A percentile compares a stretch with the other conserved stretches of the same genome.
Evolutionary conservation across 2,113 vertebrate genomes (phyloP).

Genomic region (Synchiropus splendidus): DNA sequence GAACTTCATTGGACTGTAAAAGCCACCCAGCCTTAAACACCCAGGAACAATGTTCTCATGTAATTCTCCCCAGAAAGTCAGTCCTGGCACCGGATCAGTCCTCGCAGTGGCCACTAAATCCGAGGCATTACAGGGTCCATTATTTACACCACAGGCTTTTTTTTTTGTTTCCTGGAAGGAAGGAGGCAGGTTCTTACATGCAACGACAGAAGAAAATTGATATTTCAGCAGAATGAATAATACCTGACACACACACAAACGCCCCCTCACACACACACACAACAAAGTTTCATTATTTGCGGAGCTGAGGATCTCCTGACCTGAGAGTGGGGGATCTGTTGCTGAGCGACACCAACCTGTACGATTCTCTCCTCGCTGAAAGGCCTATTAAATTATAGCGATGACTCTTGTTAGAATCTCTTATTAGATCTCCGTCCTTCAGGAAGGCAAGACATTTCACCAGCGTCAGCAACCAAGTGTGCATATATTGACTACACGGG

Average conservation of each 20-base stretch:
- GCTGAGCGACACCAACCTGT: conserved; percentile 7
- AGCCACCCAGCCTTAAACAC: too few species aligned
- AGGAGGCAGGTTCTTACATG: too few species aligned
- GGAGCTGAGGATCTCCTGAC: conserved; percentile 11
- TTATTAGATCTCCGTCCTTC: not conserved
- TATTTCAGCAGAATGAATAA: too few species aligned
- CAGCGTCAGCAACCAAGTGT: conserved; percentile 9
- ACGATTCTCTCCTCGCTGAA: conserved; percentile 6
- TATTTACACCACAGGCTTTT: too few species aligned
- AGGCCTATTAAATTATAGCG: conserved; percentile 7
- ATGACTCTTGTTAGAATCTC: not conserved
- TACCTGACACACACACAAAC: conserved; percentile 3
- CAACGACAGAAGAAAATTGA: too few species aligned
- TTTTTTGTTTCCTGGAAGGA: too few species aligned
- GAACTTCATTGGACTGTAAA: too few species aligned
- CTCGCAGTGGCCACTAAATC: too few species aligned
- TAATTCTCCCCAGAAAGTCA: too few species aligned
- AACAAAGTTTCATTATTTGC: conserved; percentile 17
- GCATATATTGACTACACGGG: conserved; percentile 14
- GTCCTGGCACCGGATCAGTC: too few species aligned
- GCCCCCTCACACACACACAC: conserved; percentile 2
- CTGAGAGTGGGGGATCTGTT: conserved; percentile 10
- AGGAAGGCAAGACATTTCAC: not conserved
- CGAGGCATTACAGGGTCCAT: too few species aligned
- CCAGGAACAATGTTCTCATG: too few species aligned